A percentile compares a stretch with the other conserved stretches of the same genome.
Evolutionary conservation across 2,888 invertebrate genomes (phyloP).

Genomic region (Incurvaria masculella): DNA sequence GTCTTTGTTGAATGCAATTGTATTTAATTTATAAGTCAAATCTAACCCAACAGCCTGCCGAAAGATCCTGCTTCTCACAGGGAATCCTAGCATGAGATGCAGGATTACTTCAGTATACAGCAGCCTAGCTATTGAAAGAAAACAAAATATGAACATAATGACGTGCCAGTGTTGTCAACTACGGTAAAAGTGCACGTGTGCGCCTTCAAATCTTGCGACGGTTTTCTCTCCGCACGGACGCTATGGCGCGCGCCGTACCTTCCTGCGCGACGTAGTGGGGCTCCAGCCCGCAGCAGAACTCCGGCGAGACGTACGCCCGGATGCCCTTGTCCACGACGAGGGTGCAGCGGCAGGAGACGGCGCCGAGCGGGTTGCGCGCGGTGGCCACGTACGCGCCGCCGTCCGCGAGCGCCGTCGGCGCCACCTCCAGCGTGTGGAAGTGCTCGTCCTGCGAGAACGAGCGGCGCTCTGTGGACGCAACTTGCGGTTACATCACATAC

Average conservation of each 20-base stretch:
- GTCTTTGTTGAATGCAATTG: too few species aligned
- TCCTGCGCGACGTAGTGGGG: slow-evolving; percentile 60
- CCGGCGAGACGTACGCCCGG: slow-evolving; percentile 75
- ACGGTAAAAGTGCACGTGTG: too few species aligned
- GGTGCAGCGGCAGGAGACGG: slow-evolving; percentile 73
- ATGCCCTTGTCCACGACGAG: slow-evolving; percentile 81
- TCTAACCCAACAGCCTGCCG: too few species aligned
- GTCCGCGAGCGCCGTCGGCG: slow-evolving; percentile 72
- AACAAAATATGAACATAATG: not conserved
- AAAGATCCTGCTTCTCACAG: too few species aligned
- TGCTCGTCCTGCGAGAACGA: slow-evolving; percentile 67
- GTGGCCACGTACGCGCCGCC: slow-evolving; percentile 76
- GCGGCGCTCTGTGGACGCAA: slow-evolving; percentile 49
- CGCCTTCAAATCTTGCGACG: too few species aligned
- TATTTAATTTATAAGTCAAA: too few species aligned
- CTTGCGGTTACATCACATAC: too few species aligned
- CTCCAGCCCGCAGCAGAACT: slow-evolving; percentile 69
- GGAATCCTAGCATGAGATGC: not conserved
- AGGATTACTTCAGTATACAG: too few species aligned
- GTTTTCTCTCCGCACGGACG: too few species aligned
- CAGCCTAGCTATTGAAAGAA: too few species aligned
- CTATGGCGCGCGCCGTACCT: slow-evolving; percentile 45
- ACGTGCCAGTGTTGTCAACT: too few species aligned
- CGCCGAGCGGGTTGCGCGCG: slow-evolving; percentile 78
- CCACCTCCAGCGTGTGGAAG: slow-evolving; percentile 85